Conservation (phyloP, 2,888 invertebrate genomes). For the Beris morrisii region DNA sequence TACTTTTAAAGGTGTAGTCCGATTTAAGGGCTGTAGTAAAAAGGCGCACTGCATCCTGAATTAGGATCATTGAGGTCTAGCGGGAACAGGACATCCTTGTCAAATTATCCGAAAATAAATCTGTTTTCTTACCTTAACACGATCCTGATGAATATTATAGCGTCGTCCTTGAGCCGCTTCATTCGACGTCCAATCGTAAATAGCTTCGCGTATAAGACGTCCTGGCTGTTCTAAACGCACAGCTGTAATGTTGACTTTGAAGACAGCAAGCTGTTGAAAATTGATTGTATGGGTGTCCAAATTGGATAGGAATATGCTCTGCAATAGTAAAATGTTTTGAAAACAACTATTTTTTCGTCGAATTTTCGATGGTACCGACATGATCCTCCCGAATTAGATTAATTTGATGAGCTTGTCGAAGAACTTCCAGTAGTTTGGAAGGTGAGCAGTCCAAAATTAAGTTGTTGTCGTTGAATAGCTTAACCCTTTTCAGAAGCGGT, state of each 20-base stretch:
- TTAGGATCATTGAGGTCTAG: conserved; percentile 59
- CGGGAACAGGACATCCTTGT: not conserved
- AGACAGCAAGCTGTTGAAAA: conserved; percentile 56
- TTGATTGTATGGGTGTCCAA: conserved; percentile 57
- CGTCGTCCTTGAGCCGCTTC: conserved; percentile 37
- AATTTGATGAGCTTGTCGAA: conserved; percentile 76
- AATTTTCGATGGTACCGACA: conserved; percentile 48
- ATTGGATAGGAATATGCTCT: conserved; percentile 62
- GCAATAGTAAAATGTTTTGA: conserved; percentile 10
- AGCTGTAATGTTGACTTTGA: conserved; percentile 51
- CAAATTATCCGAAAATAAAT: conserved; percentile 31
- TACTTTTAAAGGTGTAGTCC: conserved; percentile 51
- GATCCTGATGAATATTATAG: conserved; percentile 42
- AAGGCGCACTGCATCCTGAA: conserved; percentile 70
- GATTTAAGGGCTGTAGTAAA: conserved; percentile 63
- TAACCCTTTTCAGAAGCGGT: conserved; percentile 74
- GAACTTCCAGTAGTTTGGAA: conserved; percentile 65
- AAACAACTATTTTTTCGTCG: not conserved
- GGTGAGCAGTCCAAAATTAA: conserved; percentile 77
- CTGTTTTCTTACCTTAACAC: conserved; percentile 46
- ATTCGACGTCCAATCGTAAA: conserved; percentile 31
- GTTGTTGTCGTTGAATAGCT: conserved; percentile 68
- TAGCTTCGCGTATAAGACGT: conserved; percentile 34
- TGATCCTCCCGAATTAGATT: conserved; percentile 82
- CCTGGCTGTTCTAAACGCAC: conserved; percentile 53